These are phyloP conservation scores for Pseudorhiza aurosa DNA, from an alignment of 30 jellyfish, hydroid and myxozoan species.

Conservation along the genomic window DNA sequence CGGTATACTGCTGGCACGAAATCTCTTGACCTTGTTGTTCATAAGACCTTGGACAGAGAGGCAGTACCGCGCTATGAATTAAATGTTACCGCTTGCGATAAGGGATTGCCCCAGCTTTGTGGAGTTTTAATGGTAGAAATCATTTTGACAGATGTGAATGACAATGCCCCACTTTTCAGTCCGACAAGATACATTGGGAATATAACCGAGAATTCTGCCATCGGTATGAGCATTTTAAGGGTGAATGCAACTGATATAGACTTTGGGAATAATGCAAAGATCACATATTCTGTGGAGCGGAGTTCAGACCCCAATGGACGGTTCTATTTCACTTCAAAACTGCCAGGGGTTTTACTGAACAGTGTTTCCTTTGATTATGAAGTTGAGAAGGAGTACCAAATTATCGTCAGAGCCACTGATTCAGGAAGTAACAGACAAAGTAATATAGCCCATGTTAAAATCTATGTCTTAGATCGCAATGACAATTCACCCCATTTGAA, in stretches of 20 bases:
- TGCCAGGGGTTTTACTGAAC: conserved; percentile 56
- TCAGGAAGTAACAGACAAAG: conserved; percentile 42
- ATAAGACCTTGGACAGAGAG: conserved; percentile 70
- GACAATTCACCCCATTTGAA: conserved; percentile 78
- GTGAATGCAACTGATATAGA: conserved; percentile 88
- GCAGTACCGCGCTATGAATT: conserved; percentile 23
- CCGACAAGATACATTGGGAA: conserved; percentile 70
- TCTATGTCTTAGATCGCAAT: conserved; percentile 73
- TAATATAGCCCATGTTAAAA: conserved; percentile 58
- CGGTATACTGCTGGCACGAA: conserved; percentile 13
- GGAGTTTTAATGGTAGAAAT: conserved; percentile 53
- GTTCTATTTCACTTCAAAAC: conserved; percentile 41
- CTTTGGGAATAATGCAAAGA: conserved; percentile 73
- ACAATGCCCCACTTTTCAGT: conserved; percentile 81
- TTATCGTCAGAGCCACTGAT: conserved; percentile 77
- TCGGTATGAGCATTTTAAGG: conserved; percentile 44
- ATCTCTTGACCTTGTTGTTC: conserved; percentile 51
- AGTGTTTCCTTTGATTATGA: conserved; percentile 74
- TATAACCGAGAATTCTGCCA: conserved; percentile 64
- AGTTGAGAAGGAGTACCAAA: conserved; percentile 15
- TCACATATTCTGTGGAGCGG: conserved; percentile 57
- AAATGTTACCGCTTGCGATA: conserved; percentile 84
- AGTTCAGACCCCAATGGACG: conserved; percentile 37
- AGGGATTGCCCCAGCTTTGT: conserved; percentile 74
- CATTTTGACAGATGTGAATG: conserved; percentile 80